Evolutionary conservation across 2,113 vertebrate genomes (phyloP).

Genomic region (Oreamnos americanus): DNA sequence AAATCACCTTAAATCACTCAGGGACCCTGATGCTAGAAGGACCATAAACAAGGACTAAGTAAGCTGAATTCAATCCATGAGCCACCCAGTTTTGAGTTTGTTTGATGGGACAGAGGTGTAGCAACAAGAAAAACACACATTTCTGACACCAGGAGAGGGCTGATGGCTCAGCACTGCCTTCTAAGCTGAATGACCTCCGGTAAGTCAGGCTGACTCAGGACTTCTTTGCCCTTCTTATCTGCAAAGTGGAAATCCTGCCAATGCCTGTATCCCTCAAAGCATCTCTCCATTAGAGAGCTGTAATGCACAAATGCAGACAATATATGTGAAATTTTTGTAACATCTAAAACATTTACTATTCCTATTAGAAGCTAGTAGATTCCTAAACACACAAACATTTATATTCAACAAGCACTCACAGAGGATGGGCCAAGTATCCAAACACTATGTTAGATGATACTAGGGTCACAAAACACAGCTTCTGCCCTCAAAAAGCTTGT

Average conservation of each 20-base stretch:
- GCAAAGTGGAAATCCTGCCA: background rate
- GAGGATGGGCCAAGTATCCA: background rate
- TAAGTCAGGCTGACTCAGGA: background rate
- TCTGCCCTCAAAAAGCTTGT: background rate
- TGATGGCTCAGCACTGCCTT: background rate
- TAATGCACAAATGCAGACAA: background rate
- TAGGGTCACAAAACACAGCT: background rate
- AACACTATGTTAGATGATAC: background rate
- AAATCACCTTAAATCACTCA: conserved; percentile 8
- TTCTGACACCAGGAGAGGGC: background rate
- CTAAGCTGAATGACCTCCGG: background rate
- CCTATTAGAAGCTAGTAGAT: background rate
- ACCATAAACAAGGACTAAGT: background rate
- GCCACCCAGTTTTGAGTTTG: background rate
- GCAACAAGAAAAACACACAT: background rate
- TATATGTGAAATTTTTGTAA: background rate
- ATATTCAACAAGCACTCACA: background rate
- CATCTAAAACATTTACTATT: background rate
- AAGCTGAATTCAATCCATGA: background rate
- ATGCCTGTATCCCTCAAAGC: background rate
- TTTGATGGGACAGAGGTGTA: background rate
- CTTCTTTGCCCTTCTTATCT: background rate
- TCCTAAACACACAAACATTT: background rate
- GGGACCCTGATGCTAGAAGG: background rate
- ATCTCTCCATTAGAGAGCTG: background rate